Evolutionary conservation across 2,797 vertebrate species (phyloP).

Genomic region (Gallinago stenura): DNA sequence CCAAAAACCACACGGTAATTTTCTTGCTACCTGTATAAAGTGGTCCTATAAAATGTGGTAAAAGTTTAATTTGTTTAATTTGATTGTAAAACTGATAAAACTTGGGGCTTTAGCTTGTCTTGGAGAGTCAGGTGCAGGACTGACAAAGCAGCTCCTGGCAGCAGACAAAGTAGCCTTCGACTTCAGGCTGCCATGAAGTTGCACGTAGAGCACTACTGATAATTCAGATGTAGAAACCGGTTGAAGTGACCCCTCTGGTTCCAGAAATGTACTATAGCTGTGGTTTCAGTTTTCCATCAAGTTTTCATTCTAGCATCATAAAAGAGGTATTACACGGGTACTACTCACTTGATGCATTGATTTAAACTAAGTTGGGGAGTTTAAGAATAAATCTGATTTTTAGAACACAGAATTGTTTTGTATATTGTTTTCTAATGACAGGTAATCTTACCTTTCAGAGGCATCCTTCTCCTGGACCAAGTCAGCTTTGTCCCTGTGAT

Average conservation of each 20-base stretch:
- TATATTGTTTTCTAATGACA: slow-evolving; percentile 11
- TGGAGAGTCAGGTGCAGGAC: not conserved
- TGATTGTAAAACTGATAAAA: not conserved
- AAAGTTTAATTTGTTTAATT: not conserved
- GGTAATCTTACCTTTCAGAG: slow-evolving; percentile 71
- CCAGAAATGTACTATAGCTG: no score
- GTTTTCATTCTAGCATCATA: not conserved
- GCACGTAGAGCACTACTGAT: not conserved
- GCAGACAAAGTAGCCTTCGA: not conserved
- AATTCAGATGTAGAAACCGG: not conserved
- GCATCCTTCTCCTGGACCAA: slow-evolving; percentile 76
- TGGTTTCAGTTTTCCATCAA: not conserved
- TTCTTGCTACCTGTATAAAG: not conserved
- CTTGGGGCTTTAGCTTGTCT: not conserved
- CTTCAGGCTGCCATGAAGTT: not conserved
- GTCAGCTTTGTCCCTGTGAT: slow-evolving; percentile 62
- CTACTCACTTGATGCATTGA: not conserved
- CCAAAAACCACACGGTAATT: not conserved
- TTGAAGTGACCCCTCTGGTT: not conserved
- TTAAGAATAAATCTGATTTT: not conserved
- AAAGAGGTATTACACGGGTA: not conserved
- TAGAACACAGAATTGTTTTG: not conserved
- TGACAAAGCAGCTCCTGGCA: not conserved
- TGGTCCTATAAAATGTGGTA: not conserved
- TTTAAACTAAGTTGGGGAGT: not conserved